These are phyloP conservation scores for Ophioninae sp. DNA, from an alignment of 2,888 invertebrate species.

Conservation along the genomic window DNA sequence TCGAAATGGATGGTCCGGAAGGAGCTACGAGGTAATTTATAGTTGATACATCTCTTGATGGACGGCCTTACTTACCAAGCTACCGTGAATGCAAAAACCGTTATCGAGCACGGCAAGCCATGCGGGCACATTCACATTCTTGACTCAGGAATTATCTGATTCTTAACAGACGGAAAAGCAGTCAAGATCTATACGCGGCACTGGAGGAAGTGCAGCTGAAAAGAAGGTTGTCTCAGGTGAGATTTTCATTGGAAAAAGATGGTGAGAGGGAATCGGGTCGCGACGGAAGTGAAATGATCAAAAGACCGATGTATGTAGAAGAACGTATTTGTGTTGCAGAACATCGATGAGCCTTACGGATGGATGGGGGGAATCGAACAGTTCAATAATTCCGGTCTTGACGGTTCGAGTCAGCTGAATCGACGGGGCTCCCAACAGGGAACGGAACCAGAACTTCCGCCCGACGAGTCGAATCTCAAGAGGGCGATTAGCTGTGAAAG, in stretches of 20 bases:
- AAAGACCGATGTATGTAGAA: conserved; percentile 21
- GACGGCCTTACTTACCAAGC: background rate
- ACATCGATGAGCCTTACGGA: conserved; percentile 72
- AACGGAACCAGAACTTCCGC: conserved; percentile 74
- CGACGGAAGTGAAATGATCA: background rate
- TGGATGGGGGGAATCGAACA: conserved; percentile 49
- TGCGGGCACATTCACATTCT: background rate
- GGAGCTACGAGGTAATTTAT: conserved; percentile 68
- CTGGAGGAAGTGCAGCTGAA: conserved; percentile 75
- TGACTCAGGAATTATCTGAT: background rate
- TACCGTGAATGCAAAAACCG: background rate
- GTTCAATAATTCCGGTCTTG: background rate
- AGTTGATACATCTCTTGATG: too few relatives aligned
- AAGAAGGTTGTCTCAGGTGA: conserved; percentile 74
- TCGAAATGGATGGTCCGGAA: conserved; percentile 71
- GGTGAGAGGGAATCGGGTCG: background rate
- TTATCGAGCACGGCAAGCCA: background rate
- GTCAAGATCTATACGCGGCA: conserved; percentile 74
- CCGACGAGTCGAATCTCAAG: conserved; percentile 81
- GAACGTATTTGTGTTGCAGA: conserved; percentile 63
- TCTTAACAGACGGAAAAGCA: conserved; percentile 70
- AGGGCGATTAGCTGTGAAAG: conserved; percentile 91
- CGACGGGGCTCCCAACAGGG: conserved; percentile 74
- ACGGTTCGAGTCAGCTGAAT: conserved; percentile 65
- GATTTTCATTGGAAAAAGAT: conserved; percentile 10